Percentiles rank a stretch among this genome's conserved stretches.
Conservation (phyloP, 1,140 invertebrate species). For the Odontomachus brunneus region DNA sequence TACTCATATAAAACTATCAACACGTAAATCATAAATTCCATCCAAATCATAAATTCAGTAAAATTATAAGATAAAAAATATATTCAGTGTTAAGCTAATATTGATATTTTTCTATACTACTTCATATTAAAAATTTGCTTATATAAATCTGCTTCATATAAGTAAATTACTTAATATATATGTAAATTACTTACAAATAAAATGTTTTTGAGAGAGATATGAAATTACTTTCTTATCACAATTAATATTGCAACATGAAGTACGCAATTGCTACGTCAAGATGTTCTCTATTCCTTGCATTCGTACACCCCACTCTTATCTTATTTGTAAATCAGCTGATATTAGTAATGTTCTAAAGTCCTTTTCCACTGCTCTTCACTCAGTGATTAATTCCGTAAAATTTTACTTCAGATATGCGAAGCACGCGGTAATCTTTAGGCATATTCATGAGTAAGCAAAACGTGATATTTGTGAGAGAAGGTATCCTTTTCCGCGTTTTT, state of each 20-base stretch:
- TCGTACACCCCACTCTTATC: background rate
- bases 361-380: background rate
- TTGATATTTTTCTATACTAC: background rate
- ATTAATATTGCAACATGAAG: background rate
- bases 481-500: no score
- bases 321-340: background rate
- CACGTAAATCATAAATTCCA: background rate
- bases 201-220: background rate
- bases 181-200: conserved; percentile 16
- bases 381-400: background rate
- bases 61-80: background rate
- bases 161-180: conserved; percentile 6
- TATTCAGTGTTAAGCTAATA: no score
- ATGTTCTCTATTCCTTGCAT: no score
- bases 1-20: conserved; percentile 1
- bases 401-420: no score
- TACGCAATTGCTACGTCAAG: background rate
- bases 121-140: background rate
- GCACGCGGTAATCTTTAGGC: no score
- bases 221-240: background rate
- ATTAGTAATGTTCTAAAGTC: background rate
- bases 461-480: no score
- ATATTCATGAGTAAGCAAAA: no score
- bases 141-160: background rate
- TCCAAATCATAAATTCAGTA: conserved; percentile 8